phyloP scores from a whole-genome alignment of 2,888 invertebrate genomes.

The Caenorhabditis auriculariae region DNA sequence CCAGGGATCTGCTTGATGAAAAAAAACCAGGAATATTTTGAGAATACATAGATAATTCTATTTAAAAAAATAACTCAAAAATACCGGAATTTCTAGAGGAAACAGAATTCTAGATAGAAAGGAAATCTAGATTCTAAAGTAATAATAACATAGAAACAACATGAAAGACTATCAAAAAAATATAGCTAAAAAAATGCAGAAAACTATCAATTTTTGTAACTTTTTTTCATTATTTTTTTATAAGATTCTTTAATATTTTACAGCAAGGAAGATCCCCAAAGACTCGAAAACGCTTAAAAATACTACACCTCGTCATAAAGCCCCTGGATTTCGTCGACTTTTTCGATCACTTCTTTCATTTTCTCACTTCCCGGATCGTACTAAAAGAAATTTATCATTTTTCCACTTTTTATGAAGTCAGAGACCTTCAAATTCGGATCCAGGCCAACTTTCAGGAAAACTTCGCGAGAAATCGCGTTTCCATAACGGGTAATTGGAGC shows the following conservation, averaged over 20 bases:
- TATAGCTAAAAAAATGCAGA: too few relatives aligned
- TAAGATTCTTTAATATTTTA: background rate
- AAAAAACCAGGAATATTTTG: too few relatives aligned
- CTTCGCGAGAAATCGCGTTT: slow-evolving; percentile 27
- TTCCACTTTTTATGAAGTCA: too few relatives aligned
- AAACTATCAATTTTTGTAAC: background rate
- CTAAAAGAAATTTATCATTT: too few relatives aligned
- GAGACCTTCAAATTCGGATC: slow-evolving; percentile 10
- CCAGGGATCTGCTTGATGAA: too few relatives aligned
- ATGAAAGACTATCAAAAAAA: too few relatives aligned
- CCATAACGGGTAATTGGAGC: slow-evolving; percentile 25
- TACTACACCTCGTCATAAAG: slow-evolving; percentile 3
- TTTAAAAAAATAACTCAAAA: too few relatives aligned
- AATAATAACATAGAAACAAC: too few relatives aligned
- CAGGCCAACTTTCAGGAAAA: slow-evolving; percentile 14
- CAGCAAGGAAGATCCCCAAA: background rate
- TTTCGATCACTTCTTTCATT: slow-evolving; percentile 6
- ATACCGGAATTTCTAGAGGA: too few relatives aligned
- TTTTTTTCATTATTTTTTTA: background rate
- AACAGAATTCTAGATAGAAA: too few relatives aligned
- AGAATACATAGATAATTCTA: too few relatives aligned
- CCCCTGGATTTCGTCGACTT: slow-evolving; percentile 9
- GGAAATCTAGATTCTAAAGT: too few relatives aligned
- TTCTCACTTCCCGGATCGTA: slow-evolving; percentile 1
- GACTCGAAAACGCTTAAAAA: background rate